A percentile compares a stretch with the other conserved stretches of the same genome.
These are phyloP conservation scores for Scrobipalpa atriplicella DNA, from an alignment of 2,888 invertebrate species.

Conservation along the genomic window DNA sequence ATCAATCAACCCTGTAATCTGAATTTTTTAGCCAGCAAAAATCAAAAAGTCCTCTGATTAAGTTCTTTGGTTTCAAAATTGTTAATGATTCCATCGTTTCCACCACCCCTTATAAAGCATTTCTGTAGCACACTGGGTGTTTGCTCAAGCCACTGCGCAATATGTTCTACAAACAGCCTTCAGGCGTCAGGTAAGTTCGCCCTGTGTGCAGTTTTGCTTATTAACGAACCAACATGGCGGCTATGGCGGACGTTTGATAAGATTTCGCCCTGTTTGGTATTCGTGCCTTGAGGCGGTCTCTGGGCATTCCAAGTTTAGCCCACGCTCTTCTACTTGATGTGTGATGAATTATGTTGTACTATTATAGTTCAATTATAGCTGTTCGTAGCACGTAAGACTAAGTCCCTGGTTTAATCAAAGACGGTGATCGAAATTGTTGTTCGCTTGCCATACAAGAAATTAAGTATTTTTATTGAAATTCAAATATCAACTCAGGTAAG, in stretches of 20 bases:
- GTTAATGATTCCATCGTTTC: neutral
- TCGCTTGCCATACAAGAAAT: too few relatives aligned
- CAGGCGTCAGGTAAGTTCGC: constrained; percentile 72
- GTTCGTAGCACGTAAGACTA: neutral
- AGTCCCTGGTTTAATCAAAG: too few relatives aligned
- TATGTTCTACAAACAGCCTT: constrained; percentile 71
- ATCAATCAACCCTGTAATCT: too few relatives aligned
- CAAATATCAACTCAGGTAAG: too few relatives aligned
- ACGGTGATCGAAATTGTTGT: too few relatives aligned
- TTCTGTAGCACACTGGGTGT: constrained; percentile 46
- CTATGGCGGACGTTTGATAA: constrained; percentile 65
- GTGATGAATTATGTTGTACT: constrained; percentile 51
- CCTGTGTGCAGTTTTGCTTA: constrained; percentile 80
- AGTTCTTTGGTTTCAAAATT: too few relatives aligned
- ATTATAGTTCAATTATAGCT: neutral
- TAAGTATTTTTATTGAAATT: too few relatives aligned
- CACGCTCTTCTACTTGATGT: constrained; percentile 36
- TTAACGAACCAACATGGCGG: constrained; percentile 77
- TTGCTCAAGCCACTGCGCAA: constrained; percentile 64
- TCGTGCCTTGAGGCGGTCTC: constrained; percentile 74
- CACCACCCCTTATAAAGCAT: neutral
- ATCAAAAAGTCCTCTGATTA: too few relatives aligned
- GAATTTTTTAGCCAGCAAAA: too few relatives aligned
- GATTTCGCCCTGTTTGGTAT: constrained; percentile 80
- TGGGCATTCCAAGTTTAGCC: constrained; percentile 73